phyloP scores from a whole-genome alignment of 2,113 vertebrate species.

The Antennarius striatus region DNA sequence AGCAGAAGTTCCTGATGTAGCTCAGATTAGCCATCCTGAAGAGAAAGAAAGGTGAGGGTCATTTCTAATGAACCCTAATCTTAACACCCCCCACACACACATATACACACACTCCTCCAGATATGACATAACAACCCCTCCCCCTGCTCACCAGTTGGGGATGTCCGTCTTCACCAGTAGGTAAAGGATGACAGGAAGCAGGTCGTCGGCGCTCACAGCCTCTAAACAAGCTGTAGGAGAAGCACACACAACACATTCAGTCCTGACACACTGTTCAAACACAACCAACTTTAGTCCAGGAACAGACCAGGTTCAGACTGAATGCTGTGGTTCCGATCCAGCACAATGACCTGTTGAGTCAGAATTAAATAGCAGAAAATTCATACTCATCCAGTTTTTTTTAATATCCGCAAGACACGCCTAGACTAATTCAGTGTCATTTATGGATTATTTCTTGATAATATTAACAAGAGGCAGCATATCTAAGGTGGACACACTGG shows the following conservation, averaged over 20 bases:
- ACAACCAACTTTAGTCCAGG: background rate
- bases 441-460: too few relatives aligned
- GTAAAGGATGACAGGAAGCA: slow-evolving; percentile 92
- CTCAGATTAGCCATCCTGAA: slow-evolving; percentile 96
- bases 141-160: slow-evolving; percentile 89
- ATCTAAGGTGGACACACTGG: too few relatives aligned
- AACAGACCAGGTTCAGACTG: background rate
- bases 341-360: too few relatives aligned
- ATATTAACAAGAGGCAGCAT: too few relatives aligned
- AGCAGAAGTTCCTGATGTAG: slow-evolving; percentile 96
- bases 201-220: slow-evolving; percentile 92
- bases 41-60: background rate
- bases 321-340: too few relatives aligned
- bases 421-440: too few relatives aligned
- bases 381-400: too few relatives aligned
- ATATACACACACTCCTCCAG: too few relatives aligned
- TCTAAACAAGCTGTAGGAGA: slow-evolving; percentile 84
- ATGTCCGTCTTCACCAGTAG: slow-evolving; percentile 96
- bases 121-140: background rate
- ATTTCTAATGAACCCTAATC: too few relatives aligned
- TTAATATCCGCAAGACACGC: too few relatives aligned
- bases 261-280: background rate
- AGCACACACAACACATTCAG: slow-evolving; percentile 3
- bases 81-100: background rate
- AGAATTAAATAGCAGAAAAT: too few relatives aligned